Percentiles rank a stretch among this genome's conserved stretches.
These are phyloP conservation scores for Eurystomus gularis DNA, from an alignment of 2,113 vertebrate genomes.

Conservation along the genomic window DNA sequence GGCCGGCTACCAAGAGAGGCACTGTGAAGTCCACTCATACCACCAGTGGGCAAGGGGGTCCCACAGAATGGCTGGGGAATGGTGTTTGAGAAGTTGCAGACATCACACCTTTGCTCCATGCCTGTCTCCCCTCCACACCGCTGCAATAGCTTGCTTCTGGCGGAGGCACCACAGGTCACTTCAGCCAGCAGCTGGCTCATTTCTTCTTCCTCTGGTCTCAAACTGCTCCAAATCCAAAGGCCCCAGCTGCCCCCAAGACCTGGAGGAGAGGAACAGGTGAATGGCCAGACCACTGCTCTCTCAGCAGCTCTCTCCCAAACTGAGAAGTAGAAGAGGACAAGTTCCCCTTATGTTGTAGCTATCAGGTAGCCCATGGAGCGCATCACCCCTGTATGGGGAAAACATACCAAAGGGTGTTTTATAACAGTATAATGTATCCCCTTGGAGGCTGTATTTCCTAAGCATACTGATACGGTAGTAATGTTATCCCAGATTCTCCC, in stretches of 20 bases:
- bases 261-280: neutral
- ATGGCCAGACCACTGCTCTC: neutral
- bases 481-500: slow-evolving; percentile 57
- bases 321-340: neutral
- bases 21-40: neutral
- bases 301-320: neutral
- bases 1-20: neutral
- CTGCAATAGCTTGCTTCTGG: neutral
- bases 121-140: neutral
- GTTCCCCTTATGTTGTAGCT: accelerated
- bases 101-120: accelerated
- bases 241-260: accelerated
- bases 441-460: slow-evolving; percentile 31
- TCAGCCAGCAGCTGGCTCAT: neutral
- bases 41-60: accelerated
- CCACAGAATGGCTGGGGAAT: accelerated
- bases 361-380: neutral
- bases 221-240: too few species aligned
- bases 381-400: neutral
- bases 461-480: slow-evolving; percentile 43
- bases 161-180: neutral
- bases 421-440: neutral
- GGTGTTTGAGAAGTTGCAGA: accelerated
- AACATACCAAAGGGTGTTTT: slow-evolving; percentile 4
- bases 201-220: neutral